phyloP scores from a whole-genome alignment of 2,113 vertebrate genomes.

The Tichodroma muraria region DNA sequence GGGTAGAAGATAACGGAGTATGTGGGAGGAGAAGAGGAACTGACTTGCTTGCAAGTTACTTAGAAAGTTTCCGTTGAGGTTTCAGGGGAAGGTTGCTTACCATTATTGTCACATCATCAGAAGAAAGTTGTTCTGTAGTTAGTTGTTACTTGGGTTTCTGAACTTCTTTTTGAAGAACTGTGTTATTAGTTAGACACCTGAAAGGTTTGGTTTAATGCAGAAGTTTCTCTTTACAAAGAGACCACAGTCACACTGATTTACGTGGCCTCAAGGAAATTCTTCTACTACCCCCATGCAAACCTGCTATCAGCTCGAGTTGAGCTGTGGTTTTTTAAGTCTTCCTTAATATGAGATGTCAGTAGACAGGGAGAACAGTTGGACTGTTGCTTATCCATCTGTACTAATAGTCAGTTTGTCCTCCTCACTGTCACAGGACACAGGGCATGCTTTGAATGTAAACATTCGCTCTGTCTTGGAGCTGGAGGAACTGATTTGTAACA shows the following conservation, averaged over 20 bases:
- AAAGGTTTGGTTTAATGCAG: not conserved
- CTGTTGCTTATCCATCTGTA: not conserved
- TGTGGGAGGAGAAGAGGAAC: not conserved
- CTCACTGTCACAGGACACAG: not conserved
- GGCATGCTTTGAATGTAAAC: not conserved
- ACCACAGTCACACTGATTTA: not conserved
- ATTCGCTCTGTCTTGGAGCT: not conserved
- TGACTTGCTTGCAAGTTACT: not conserved
- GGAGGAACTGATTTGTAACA: not conserved
- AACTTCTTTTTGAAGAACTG: not conserved
- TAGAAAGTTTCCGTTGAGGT: not conserved
- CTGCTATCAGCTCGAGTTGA: not conserved
- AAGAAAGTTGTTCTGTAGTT: not conserved
- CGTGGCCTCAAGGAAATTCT: not conserved
- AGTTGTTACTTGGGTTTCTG: not conserved
- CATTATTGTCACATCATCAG: not conserved
- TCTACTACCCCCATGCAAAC: not conserved
- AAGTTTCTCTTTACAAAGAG: not conserved
- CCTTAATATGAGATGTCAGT: not conserved
- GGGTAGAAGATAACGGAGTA: not conserved
- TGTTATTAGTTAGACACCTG: not conserved
- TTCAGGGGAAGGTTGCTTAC: not conserved
- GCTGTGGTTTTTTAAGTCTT: not conserved
- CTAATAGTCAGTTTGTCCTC: not conserved
- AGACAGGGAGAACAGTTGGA: not conserved